Percentiles rank a stretch among this genome's conserved stretches.
Conservation (phyloP, 1,140 invertebrate genomes). For the Dreissena rostriformis region DNA sequence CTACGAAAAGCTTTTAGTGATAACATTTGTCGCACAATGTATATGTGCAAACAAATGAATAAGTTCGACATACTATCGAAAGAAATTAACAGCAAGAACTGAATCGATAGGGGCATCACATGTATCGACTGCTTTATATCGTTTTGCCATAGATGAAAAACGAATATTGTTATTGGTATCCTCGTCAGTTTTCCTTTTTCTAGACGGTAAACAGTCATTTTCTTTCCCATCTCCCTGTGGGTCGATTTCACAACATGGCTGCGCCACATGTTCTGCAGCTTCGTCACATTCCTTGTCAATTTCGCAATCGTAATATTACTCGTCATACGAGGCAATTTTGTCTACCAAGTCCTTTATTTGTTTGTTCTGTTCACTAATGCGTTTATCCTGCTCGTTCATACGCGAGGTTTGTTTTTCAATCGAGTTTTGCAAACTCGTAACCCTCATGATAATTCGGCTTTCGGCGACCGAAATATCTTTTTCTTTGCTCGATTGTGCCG, state of each 20-base stretch:
- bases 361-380: neutral
- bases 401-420: neutral
- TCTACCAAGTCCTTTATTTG: neutral
- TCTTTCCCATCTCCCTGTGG: neutral
- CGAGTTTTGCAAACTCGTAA: neutral
- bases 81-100: neutral
- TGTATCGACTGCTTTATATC: no score
- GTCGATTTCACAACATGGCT: neutral
- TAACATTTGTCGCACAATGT: no score
- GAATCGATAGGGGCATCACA: no score
- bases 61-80: no score
- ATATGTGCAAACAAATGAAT: constrained; percentile 6
- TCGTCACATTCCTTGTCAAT: neutral
- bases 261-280: neutral
- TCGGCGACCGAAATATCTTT: no score
- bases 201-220: neutral
- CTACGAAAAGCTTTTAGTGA: no score
- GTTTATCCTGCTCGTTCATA: neutral
- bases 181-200: neutral
- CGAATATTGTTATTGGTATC: constrained; percentile 6
- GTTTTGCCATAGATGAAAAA: neutral
- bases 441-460: no score
- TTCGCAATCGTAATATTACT: neutral
- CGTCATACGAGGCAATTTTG: neutral
- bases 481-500: no score